A percentile compares a stretch with the other conserved stretches of the same genome.
phyloP scores from a whole-genome alignment of 1,140 invertebrate genomes.

The Druon quercuslanigerum region DNA sequence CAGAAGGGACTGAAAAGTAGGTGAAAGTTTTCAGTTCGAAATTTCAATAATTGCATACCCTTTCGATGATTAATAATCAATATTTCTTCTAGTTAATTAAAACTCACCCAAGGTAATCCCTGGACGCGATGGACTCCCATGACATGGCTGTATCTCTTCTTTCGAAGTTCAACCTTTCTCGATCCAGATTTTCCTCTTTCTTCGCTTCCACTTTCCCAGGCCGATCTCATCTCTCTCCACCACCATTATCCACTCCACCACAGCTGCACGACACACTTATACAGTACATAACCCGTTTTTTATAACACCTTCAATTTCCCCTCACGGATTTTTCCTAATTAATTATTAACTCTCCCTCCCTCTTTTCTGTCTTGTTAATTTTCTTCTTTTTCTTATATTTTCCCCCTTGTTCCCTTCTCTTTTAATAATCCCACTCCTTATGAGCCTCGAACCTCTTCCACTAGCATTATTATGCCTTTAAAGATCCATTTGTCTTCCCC shows the following conservation, averaged over 20 bases:
- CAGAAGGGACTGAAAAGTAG: too few species aligned
- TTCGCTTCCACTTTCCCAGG: slow-evolving; percentile 51
- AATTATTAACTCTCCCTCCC: not conserved
- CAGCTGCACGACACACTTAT: slow-evolving; percentile 63
- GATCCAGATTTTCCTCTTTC: slow-evolving; percentile 55
- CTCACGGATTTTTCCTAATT: not conserved
- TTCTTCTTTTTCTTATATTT: not conserved
- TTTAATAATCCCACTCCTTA: too few species aligned
- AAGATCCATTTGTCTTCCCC: too few species aligned
- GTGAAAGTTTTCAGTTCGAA: too few species aligned
- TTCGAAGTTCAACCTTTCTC: slow-evolving; percentile 45
- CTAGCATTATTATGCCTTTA: too few species aligned
- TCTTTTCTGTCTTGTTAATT: not conserved
- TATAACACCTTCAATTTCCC: not conserved
- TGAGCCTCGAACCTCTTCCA: too few species aligned
- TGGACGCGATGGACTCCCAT: slow-evolving; percentile 75
- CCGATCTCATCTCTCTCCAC: slow-evolving; percentile 66
- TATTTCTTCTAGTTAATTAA: slow-evolving; percentile 28
- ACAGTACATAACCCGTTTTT: slow-evolving; percentile 59
- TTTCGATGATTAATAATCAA: not conserved
- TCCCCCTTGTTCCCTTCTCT: not conserved
- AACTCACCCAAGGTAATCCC: slow-evolving; percentile 72
- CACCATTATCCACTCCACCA: slow-evolving; percentile 59
- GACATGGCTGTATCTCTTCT: slow-evolving; percentile 70
- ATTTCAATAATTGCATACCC: too few species aligned